These are phyloP conservation scores for Schizothorax lantsangensis DNA, from an alignment of 2,797 vertebrate species.

Conservation along the genomic window DNA sequence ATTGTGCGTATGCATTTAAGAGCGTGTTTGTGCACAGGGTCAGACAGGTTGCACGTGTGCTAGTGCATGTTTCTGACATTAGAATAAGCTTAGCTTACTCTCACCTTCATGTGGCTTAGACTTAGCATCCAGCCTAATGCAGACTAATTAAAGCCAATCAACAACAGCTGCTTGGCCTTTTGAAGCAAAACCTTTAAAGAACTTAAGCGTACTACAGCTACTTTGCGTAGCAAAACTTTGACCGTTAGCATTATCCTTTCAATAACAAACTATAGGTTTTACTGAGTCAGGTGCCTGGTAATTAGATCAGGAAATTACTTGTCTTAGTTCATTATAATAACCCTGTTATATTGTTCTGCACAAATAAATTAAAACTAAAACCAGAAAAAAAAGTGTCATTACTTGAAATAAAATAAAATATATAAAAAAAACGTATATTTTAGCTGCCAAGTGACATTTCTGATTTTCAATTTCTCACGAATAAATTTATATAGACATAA, in stretches of 20 bases:
- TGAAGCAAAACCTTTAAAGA: constrained; percentile 14
- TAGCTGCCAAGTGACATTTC: too few relatives aligned
- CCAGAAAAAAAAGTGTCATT: too few relatives aligned
- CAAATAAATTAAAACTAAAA: too few relatives aligned
- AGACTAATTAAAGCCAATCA: constrained; percentile 22
- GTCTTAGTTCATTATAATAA: background rate
- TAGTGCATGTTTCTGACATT: constrained; percentile 21
- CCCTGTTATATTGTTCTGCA: too few relatives aligned
- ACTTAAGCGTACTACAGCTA: constrained; percentile 41
- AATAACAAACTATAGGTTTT: constrained; percentile 19
- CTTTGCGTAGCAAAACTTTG: constrained; percentile 3
- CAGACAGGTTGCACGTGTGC: background rate
- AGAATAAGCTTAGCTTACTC: background rate
- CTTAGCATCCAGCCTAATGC: background rate
- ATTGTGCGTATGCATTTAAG: background rate
- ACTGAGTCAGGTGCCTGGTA: background rate
- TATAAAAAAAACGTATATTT: too few relatives aligned
- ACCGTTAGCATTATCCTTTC: background rate
- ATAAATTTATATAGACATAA: background rate
- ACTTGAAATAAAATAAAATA: background rate
- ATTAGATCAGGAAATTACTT: background rate
- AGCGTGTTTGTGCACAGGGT: background rate
- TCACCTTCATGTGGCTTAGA: constrained; percentile 34
- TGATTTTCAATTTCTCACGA: too few relatives aligned
- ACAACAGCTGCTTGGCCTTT: constrained; percentile 5